Percentiles rank a stretch among this genome's conserved stretches.
Conservation (phyloP, 2,888 invertebrate species). For the Campoplex nolae region DNA sequence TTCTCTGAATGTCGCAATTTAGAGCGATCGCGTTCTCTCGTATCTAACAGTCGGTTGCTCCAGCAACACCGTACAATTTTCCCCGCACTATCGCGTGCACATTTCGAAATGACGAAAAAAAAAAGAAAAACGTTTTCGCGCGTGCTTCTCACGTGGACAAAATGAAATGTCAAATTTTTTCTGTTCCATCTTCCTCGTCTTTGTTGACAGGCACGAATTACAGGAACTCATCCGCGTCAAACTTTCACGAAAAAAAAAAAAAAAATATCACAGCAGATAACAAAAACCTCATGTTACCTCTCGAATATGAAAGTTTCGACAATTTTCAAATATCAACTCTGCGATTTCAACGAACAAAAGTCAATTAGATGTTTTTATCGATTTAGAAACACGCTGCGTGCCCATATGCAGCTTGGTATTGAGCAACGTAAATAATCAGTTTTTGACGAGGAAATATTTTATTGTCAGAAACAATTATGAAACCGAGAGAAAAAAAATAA, state of each 20-base stretch:
- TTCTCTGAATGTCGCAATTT: slow-evolving; percentile 80
- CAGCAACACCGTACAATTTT: slow-evolving; percentile 73
- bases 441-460: background rate
- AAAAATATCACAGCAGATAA: slow-evolving; percentile 29
- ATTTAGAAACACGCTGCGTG: background rate
- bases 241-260: slow-evolving; percentile 45
- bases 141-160: slow-evolving; percentile 30
- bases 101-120: slow-evolving; percentile 9
- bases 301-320: background rate
- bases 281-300: background rate
- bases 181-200: slow-evolving; percentile 1
- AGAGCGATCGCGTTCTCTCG: slow-evolving; percentile 68
- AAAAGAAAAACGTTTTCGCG: slow-evolving; percentile 28
- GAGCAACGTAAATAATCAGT: background rate
- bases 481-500: background rate
- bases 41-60: slow-evolving; percentile 74
- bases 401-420: background rate
- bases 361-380: background rate
- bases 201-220: slow-evolving; percentile 23
- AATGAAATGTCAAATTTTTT: slow-evolving; percentile 1
- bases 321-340: background rate
- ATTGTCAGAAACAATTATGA: slow-evolving; percentile 3
- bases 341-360: background rate
- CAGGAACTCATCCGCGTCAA: background rate
- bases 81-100: slow-evolving; percentile 23